Conservation (phyloP, 2,797 vertebrate species). For the Pseudochirops corinnae region DNA sequence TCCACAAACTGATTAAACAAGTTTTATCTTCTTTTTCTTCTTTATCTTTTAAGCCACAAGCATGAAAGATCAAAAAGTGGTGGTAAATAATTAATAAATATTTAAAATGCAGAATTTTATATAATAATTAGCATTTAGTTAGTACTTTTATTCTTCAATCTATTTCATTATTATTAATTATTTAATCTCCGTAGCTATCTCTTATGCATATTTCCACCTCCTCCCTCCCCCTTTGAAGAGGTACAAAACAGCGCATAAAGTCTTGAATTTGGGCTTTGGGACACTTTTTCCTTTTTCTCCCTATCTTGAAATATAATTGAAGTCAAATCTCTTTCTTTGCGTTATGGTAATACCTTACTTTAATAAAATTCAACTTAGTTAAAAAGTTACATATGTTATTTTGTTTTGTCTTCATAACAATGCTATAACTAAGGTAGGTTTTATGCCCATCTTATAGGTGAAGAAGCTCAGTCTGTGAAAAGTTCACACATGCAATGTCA, state of each 20-base stretch:
- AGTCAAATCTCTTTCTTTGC: background rate
- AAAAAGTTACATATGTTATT: background rate
- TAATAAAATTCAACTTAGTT: background rate
- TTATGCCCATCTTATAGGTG: background rate
- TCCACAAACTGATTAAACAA: constrained; percentile 44
- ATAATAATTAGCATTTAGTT: constrained; percentile 50
- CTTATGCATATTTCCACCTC: background rate
- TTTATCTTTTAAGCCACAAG: constrained; percentile 48
- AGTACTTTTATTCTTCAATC: constrained; percentile 10
- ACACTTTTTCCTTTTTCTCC: constrained; percentile 4
- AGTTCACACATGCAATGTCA: background rate
- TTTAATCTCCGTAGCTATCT: background rate
- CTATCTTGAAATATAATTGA: constrained; percentile 30
- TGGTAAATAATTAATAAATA: constrained; percentile 50
- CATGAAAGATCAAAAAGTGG: constrained; percentile 17
- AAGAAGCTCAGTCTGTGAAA: background rate
- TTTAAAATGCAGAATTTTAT: constrained; percentile 47
- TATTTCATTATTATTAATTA: background rate
- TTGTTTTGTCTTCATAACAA: background rate
- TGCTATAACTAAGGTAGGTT: background rate
- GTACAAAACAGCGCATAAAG: background rate
- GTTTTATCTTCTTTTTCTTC: constrained; percentile 21
- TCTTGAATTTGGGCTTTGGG: background rate
- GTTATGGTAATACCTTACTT: background rate
- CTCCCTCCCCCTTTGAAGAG: constrained; percentile 6